Conservation (phyloP, 2,113 vertebrate species). For the Megaleporinus macrocephalus region DNA sequence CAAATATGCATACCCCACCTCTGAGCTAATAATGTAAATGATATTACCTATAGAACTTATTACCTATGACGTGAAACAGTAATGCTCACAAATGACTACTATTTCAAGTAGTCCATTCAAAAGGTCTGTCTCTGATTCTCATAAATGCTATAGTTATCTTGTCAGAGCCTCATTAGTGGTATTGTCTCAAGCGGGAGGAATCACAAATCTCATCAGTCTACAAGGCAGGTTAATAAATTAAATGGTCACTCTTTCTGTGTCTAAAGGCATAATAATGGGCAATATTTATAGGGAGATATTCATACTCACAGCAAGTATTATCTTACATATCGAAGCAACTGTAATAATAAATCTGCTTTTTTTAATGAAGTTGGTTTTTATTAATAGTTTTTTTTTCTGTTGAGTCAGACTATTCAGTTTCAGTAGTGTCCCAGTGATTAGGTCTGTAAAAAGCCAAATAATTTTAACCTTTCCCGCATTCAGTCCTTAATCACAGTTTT, state of each 20-base stretch:
- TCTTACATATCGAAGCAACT: too few relatives aligned
- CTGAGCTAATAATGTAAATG: not conserved
- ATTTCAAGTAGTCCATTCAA: too few relatives aligned
- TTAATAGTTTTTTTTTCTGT: not conserved
- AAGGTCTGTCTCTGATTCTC: not conserved
- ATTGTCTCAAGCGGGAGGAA: not conserved
- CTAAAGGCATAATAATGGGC: too few relatives aligned
- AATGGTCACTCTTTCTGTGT: too few relatives aligned
- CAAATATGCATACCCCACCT: conserved; percentile 10
- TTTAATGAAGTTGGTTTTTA: too few relatives aligned
- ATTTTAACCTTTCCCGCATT: not conserved
- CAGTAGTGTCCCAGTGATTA: conserved; percentile 8
- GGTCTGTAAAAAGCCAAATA: conserved; percentile 1
- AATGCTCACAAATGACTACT: too few relatives aligned
- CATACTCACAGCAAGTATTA: too few relatives aligned
- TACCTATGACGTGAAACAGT: not conserved
- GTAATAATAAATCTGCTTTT: too few relatives aligned
- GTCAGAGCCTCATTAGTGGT: not conserved
- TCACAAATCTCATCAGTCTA: not conserved
- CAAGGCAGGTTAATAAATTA: too few relatives aligned
- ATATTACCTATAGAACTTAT: not conserved
- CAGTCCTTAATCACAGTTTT: not conserved
- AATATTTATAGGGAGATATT: too few relatives aligned
- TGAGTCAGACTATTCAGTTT: conserved; percentile 32
- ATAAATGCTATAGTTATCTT: not conserved